Evolutionary conservation across 2,113 vertebrate genomes (phyloP).

Genomic region (Lasiurus borealis): DNA sequence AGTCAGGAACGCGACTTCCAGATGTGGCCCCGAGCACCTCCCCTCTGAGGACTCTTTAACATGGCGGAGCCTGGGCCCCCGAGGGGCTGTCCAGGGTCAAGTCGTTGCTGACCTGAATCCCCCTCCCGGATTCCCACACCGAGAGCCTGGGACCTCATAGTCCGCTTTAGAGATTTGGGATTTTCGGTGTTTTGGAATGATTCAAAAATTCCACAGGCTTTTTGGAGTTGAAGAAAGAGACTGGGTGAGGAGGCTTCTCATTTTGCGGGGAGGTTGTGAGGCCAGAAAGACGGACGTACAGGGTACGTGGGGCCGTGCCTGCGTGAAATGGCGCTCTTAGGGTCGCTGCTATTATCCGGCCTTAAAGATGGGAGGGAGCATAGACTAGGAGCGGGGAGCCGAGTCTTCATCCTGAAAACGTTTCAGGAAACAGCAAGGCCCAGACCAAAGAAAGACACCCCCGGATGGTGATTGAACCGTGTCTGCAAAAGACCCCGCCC

Average conservation of each 20-base stretch:
- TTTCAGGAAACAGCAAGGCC: background rate
- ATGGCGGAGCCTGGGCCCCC: background rate
- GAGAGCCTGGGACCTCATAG: background rate
- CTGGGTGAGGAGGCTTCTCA: background rate
- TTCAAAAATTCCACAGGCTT: background rate
- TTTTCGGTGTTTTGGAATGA: background rate
- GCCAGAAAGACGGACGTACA: too few species aligned
- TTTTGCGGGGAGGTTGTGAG: background rate
- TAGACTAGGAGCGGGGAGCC: background rate
- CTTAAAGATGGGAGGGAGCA: background rate
- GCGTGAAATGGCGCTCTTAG: accelerated
- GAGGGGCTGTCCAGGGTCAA: background rate
- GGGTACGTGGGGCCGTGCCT: background rate
- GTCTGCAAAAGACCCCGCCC: background rate
- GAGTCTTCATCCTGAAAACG: background rate
- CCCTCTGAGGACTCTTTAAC: background rate
- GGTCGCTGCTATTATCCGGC: background rate
- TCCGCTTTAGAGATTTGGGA: background rate
- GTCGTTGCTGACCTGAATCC: background rate
- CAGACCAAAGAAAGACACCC: background rate
- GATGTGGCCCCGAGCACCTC: background rate
- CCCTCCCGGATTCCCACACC: background rate
- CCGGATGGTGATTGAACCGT: background rate
- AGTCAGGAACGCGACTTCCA: background rate
- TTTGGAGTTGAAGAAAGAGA: background rate